phyloP scores from a whole-genome alignment of 2,888 invertebrate species.

The Petrolisthes cinctipes region DNA sequence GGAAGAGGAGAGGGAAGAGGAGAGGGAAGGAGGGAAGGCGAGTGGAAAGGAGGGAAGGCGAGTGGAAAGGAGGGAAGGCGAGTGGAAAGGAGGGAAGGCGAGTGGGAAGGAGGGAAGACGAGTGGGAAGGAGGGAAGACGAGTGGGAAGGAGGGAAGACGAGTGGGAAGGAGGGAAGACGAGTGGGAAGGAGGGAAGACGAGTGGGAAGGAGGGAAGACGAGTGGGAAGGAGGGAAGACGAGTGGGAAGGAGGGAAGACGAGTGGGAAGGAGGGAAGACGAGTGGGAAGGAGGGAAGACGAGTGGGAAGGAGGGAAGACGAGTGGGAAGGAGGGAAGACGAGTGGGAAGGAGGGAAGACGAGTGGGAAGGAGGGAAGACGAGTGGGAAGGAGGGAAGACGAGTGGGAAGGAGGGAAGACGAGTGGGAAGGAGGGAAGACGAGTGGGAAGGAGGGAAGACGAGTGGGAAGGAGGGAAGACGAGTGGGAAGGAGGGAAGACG shows the following conservation, averaged over 20 bases:
- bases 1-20: background rate
- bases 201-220: background rate
- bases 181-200: background rate
- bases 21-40: background rate
- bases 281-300: constrained; percentile 13
- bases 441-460: no score
- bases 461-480: no score
- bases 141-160: background rate
- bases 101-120: background rate
- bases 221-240: background rate
- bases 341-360: no score
- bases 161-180: background rate
- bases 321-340: no score
- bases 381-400: no score
- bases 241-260: background rate
- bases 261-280: background rate
- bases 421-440: no score
- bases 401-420: no score
- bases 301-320: constrained; percentile 14
- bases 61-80: background rate
- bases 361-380: no score
- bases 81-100: constrained; percentile 6
- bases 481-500: no score
- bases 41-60: background rate
- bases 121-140: background rate